Base-by-base conservation (phyloP, 2,797 vertebrate genomes). In the Protonibea diacanthus region DNA sequence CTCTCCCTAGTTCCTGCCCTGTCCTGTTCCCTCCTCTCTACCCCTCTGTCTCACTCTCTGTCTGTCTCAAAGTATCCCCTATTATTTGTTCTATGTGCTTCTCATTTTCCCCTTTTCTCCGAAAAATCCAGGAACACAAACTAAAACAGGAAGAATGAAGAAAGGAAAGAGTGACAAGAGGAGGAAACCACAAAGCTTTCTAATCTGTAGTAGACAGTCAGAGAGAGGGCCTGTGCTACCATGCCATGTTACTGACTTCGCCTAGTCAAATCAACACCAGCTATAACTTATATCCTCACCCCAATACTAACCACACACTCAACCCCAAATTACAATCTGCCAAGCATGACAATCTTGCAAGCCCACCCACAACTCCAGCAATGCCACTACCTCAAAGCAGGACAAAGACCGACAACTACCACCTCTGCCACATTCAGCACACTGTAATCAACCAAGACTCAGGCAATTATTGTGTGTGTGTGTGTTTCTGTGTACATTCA, bases 311-410 rank as follows among this genome's bases (percentile, higher is more conserved):
- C 93, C 92, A 86, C 91, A 93, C 65, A 80, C 82, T 90, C 90
- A 92, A 91, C 92, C 86, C 89, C 83, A 94, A 94, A 94, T 94
- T 89, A 94, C 87, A 78, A 92, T 93, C 87, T 92, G 88, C 92
- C 81, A 84, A 86, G 85, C 78, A 88, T 60, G 86, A 91, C 89
- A 90, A 89, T 91, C 89, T 84, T n/a, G 42, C 83, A 61, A 88
- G 92, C 92, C 93, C 93, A 94, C 94, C 92, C 93, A 93, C 91
- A 94, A 89, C 80, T 93, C 58, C 64, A 86, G 71, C 56, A 18
- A 82, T 86, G 84, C 79, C 58, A 80, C 79, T 85, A 81, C 81
- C 90, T 89, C 85, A 92, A 91, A 92, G 89, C 82, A 69, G 80
- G 84, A 89, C 89, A 86, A 90, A 90, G 84, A 85, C 81, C 53